These are phyloP conservation scores for Alethe diademata DNA, from an alignment of 2,113 vertebrate genomes.

Conservation along the genomic window DNA sequence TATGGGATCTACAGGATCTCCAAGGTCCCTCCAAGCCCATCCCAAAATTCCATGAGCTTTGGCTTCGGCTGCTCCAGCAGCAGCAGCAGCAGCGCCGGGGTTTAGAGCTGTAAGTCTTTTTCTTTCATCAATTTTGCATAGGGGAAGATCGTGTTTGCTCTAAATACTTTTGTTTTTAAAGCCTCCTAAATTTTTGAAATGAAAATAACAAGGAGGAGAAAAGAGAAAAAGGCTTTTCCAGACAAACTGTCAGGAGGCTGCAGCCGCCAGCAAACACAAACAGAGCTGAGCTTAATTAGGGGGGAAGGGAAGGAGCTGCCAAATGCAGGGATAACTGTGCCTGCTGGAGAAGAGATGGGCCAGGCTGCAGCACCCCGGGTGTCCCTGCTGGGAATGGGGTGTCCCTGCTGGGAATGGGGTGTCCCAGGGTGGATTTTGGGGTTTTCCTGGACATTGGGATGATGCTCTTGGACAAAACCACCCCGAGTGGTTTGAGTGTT, in stretches of 20 bases:
- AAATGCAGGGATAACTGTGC: constrained; percentile 17
- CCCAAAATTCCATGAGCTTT: accelerated
- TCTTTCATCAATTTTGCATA: constrained; percentile 51
- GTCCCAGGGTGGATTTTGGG: neutral
- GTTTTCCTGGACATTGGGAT: neutral
- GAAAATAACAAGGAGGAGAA: neutral
- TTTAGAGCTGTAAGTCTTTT: constrained; percentile 26
- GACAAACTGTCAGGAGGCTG: constrained; percentile 66
- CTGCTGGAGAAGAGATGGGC: neutral
- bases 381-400: neutral
- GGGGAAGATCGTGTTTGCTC: constrained; percentile 32
- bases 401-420: neutral
- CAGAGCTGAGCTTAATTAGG: constrained; percentile 50
- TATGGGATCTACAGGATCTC: neutral
- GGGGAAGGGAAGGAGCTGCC: constrained; percentile 62
- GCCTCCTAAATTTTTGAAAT: constrained; percentile 70
- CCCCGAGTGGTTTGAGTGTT: accelerated
- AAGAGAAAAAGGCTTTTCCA: constrained; percentile 50
- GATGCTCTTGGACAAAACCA: neutral
- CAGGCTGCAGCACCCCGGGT: neutral
- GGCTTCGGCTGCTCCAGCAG: neutral
- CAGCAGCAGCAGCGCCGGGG: neutral
- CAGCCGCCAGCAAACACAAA: constrained; percentile 44
- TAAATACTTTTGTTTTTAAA: constrained; percentile 54
- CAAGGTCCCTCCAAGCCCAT: neutral